Base-by-base conservation (phyloP, 2,797 vertebrate genomes). In the Crocidura indochinensis region DNA sequence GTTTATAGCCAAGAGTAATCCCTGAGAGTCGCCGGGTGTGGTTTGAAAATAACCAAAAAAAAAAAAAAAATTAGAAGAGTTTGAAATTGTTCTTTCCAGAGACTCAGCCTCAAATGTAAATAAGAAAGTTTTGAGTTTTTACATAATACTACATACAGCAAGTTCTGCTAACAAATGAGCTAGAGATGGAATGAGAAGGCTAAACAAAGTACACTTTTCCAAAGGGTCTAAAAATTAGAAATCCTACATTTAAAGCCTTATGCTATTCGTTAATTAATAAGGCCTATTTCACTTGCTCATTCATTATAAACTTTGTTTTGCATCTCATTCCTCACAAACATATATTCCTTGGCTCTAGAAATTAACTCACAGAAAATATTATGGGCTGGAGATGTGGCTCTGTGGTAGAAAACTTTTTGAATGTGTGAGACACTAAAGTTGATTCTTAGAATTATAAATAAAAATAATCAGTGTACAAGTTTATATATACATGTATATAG, bases 301-400 rank as follows among this genome's bases (percentile, higher is more conserved):
- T 22, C 60, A 87, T 65, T 92, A 87, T 71, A 87, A 94, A 91
- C n/a, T 27, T 22, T 65, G 90, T 64, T 91, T 95, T 90, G 79
- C 38, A 95, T 56, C 22, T 26, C 0, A 0, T 65, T 86, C 73
- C 74, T 93, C 72, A 97, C 12, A 76, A 60, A 78, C 94, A 96
- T 64, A 79, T 80, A 92, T 29, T 77, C 15, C 31, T 90, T 94
- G 60, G 76, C 56, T 91, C 53, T 83, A 75, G 75, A 94, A 96
- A 85, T 87, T 94, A 93, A 91, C 31, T 88, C 29, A 64, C 82
- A 73, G 12, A 47, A 83, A 74, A 81, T 15, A 64, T 60, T 60
- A 60, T 17, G 11, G 56, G 56, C 3, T 26, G 27, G 10, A 27
- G 26, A 65, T 65, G 56, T 20, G 19, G 22, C 56, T 60, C 6